Base-by-base conservation (phyloP, 2,888 invertebrate species). In the Neria commutata region DNA sequence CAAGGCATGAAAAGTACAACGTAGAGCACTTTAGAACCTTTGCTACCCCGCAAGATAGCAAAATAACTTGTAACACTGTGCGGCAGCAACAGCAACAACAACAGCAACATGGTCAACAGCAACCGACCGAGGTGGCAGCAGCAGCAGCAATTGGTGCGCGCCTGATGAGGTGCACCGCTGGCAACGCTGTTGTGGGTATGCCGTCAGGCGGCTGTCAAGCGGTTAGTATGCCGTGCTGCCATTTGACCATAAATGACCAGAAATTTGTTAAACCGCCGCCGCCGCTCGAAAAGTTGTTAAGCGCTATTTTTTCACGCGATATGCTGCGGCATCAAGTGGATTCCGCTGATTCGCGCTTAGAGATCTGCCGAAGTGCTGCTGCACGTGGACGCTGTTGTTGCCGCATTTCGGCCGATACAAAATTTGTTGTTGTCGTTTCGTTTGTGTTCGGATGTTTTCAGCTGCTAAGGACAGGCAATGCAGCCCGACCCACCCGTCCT, bases 171-270 rank as follows among this genome's bases (percentile, higher is more conserved):
- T n/a, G 19, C 34, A 42, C 58, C 16, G 29, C 19, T 40, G 37
- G 11, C 14, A 46, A 8, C 14, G 34, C 23, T 23, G 47, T 33
- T 23, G 33, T 37, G 37, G 37, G 4, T 8, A 16, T 25, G 14
- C 40, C 2, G n/a, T n/a, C n/a, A n/a, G 23, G 40, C 42, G 26
- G 23, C n/a, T 40, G 1, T 14, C 42, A 21, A 19, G 40, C 21
- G 3, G 3, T 5, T 10, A 3, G 11, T 5, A 16, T 48, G 48
- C 25, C 8, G 67, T 70, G 66, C 63, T 74, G 75, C 71, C 75
- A 76, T 74, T 76, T 75, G 77, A 75, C 76, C 74, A 74, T 74
- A 74, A 76, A 74, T 73, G 75, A 74, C 67, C 67, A 67, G 63
- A 74, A 76, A 75, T 76, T 75, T 74, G 74, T 76, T 72, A 64